Base-by-base conservation (phyloP, 2,113 vertebrate species). In the Pangasianodon hypophthalmus region DNA sequence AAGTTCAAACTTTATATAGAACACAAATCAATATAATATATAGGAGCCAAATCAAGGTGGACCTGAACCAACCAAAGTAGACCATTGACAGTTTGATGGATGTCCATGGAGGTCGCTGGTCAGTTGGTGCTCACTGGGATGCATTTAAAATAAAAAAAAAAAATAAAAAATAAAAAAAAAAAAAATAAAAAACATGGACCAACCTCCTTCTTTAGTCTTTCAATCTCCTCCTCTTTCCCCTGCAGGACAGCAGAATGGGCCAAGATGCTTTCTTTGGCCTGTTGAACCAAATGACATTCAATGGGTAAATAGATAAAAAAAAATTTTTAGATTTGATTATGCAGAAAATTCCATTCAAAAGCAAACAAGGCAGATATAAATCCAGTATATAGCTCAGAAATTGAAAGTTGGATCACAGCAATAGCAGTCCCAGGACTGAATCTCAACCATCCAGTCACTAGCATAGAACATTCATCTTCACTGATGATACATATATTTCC, bases 201-300 rank as follows among this genome's bases (percentile, higher is more conserved):
- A 48, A 96, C 96, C 96, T 96, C 90, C 77, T 95, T 91, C 88
- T 90, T 95, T 16, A 96, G 93, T 19, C 82, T 85, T 88, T 94
- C 91, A 90, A 96, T 95, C 92, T 96, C 93, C 21, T 94, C 92
- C 62, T 96, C 93, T 92, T 92, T 95, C 44, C 91, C 94, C 89
- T 96, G 94, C 60, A 96, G 91, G 41, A 94, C 90, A 41, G 91
- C 87, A 8, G 95, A 96, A 91, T 96, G 96, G 87, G 95, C 94
- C n/a, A 96, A 64, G 21, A 96, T 94, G 85, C 93, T 94, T 58
- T 96, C 96, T 94, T 94, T 96, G 41, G 92, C 92, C 94, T 94
- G 86, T 84, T 69, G 32, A 62, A 84, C 50, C 50, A 87, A 87
- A 58, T 87, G 24, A 29, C 44, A 71, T 80, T 16, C 44, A 7